Conservation (phyloP, 2,888 invertebrate species). For the Lymantria monacha region DNA sequence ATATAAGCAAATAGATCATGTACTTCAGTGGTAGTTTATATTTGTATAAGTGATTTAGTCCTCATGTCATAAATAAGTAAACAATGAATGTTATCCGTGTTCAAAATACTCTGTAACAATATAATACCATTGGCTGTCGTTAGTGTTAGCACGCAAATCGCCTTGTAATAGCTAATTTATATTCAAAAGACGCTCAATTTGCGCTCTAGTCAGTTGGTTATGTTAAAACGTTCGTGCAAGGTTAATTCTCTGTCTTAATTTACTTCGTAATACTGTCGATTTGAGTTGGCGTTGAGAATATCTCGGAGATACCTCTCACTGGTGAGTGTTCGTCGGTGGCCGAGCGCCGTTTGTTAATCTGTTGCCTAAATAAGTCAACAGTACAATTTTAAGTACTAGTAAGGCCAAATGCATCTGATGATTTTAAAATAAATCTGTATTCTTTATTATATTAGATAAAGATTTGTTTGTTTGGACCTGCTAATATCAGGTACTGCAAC, state of each 20-base stretch:
- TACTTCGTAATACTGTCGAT: conserved; percentile 5
- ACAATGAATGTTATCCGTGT: conserved; percentile 14
- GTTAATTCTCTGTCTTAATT: conserved; percentile 18
- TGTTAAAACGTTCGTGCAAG: conserved; percentile 24
- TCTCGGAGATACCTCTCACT: not conserved
- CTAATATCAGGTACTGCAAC: too few species aligned
- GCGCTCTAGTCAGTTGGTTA: conserved; percentile 6
- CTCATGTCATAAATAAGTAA: not conserved
- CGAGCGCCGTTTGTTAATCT: too few species aligned
- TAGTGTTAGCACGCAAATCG: conserved; percentile 21
- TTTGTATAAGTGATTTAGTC: too few species aligned
- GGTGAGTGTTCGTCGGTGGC: not conserved
- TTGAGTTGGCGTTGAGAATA: not conserved
- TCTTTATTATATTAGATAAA: too few species aligned
- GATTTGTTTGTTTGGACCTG: too few species aligned
- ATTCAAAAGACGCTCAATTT: conserved; percentile 24
- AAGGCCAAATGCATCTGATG: too few species aligned
- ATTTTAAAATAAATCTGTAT: too few species aligned
- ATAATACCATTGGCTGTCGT: conserved; percentile 14
- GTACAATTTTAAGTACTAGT: too few species aligned
- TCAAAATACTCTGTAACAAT: conserved; percentile 10
- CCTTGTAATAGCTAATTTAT: conserved; percentile 17
- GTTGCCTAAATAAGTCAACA: too few species aligned
- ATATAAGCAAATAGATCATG: too few species aligned
- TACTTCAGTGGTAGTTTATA: too few species aligned